Percentiles rank a stretch among this genome's conserved stretches.
phyloP scores from a whole-genome alignment of 2,797 vertebrate genomes.

The Erpetoichthys calabaricus region DNA sequence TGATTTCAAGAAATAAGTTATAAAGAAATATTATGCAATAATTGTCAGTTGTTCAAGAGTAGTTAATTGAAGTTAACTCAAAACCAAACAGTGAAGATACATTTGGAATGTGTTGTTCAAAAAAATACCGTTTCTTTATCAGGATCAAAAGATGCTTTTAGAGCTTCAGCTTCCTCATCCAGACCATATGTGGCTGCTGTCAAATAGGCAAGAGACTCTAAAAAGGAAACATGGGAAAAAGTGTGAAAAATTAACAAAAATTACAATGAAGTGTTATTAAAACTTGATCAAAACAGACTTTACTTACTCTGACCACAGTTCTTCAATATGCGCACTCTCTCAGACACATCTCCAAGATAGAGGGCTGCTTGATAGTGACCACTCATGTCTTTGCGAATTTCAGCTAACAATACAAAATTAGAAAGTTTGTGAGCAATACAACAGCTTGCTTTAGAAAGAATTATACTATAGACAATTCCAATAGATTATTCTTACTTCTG shows the following conservation, averaged over 20 bases:
- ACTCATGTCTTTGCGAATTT: conserved; percentile 97
- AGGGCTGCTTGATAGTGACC: conserved; percentile 94
- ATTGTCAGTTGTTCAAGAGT: too few species aligned
- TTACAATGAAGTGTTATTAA: background rate
- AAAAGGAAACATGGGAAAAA: conserved; percentile 7
- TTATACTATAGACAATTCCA: too few species aligned
- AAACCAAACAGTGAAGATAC: background rate
- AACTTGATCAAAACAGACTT: background rate
- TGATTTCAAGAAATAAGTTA: too few species aligned
- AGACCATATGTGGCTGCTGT: conserved; percentile 88
- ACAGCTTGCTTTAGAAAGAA: too few species aligned
- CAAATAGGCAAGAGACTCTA: conserved; percentile 91
- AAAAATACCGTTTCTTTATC: conserved; percentile 75
- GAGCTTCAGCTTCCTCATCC: conserved; percentile 79
- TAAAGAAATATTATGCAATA: too few species aligned
- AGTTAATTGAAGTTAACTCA: background rate
- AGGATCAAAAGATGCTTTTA: conserved; percentile 81
- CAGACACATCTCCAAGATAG: conserved; percentile 84
- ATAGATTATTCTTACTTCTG: too few species aligned
- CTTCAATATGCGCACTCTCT: conserved; percentile 87
- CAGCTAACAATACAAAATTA: conserved; percentile 44
- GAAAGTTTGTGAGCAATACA: too few species aligned
- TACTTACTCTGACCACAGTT: conserved; percentile 94
- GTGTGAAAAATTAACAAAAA: background rate
- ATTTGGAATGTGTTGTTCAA: conserved; percentile 1